Percentiles rank a stretch among this genome's conserved stretches.
These are phyloP conservation scores for Melolontha melolontha DNA, from an alignment of 2,888 invertebrate genomes.

Conservation along the genomic window DNA sequence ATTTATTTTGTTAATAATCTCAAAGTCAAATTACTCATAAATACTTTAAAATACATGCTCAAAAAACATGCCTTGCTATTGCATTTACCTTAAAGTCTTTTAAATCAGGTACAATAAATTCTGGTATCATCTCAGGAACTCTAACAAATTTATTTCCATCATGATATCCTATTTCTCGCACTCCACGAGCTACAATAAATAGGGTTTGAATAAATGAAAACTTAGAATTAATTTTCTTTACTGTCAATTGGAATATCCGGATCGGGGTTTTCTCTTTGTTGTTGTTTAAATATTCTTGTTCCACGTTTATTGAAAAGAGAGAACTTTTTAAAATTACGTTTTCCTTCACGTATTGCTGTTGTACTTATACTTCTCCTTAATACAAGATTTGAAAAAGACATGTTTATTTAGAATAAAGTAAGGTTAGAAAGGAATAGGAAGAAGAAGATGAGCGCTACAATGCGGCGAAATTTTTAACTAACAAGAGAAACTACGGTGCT, in stretches of 20 bases:
- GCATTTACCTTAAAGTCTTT: constrained; percentile 75
- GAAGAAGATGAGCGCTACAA: constrained; percentile 29
- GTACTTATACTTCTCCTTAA: constrained; percentile 68
- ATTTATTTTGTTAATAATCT: no score
- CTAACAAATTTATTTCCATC: constrained; percentile 70
- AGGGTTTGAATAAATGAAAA: constrained; percentile 1
- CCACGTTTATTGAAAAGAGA: constrained; percentile 82
- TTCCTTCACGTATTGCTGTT: constrained; percentile 70
- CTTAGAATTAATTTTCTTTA: constrained; percentile 56
- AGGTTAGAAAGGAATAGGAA: constrained; percentile 36
- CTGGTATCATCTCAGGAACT: constrained; percentile 91
- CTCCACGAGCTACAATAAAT: constrained; percentile 73
- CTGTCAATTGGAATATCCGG: constrained; percentile 77
- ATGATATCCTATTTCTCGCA: constrained; percentile 73
- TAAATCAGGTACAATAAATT: constrained; percentile 92
- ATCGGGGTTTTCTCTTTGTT: constrained; percentile 69
- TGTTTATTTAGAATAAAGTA: constrained; percentile 32
- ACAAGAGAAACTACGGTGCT: constrained; percentile 58
- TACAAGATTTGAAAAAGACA: constrained; percentile 58
- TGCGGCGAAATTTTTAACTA: constrained; percentile 43
- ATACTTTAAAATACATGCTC: no score
- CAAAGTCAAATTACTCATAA: no score
- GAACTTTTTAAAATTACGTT: constrained; percentile 88
- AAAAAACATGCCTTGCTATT: background rate
- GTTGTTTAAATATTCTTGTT: constrained; percentile 73